Conservation (phyloP, 2,113 vertebrate genomes). For the Pipa parva region DNA sequence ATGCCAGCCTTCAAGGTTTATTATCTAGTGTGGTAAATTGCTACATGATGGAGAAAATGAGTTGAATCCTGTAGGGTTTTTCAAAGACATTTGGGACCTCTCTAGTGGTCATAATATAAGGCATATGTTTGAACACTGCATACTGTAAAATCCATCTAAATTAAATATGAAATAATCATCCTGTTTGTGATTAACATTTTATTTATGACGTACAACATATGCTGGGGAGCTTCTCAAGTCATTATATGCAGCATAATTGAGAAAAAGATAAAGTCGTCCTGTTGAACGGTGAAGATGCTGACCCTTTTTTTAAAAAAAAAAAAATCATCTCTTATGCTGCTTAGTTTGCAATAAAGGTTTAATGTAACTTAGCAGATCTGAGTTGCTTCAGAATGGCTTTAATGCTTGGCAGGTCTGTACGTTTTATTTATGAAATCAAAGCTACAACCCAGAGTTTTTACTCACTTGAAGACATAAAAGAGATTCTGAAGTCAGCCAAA, state of each 20-base stretch:
- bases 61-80: neutral
- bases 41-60: neutral
- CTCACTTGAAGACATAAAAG: conserved; percentile 92
- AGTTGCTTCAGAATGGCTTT: conserved; percentile 72
- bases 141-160: neutral
- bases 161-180: conserved; percentile 7
- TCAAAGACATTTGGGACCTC: neutral
- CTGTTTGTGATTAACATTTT: neutral
- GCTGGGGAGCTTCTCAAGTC: conserved; percentile 1
- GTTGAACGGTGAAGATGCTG: conserved; percentile 53
- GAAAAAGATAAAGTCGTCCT: conserved; percentile 23
- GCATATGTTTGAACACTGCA: neutral
- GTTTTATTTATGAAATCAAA: conserved; percentile 96
- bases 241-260: conserved; percentile 16
- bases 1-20: no score
- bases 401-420: conserved; percentile 85
- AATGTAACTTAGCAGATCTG: conserved; percentile 77
- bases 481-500: conserved; percentile 93
- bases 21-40: neutral
- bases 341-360: conserved; percentile 74
- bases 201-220: neutral
- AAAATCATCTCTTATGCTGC: conserved; percentile 77
- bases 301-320: conserved; percentile 67
- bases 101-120: neutral
- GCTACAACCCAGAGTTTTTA: conserved; percentile 87